Evolutionary conservation across 1,140 invertebrate genomes (phyloP).

Genomic region (Aphelinus certus): DNA sequence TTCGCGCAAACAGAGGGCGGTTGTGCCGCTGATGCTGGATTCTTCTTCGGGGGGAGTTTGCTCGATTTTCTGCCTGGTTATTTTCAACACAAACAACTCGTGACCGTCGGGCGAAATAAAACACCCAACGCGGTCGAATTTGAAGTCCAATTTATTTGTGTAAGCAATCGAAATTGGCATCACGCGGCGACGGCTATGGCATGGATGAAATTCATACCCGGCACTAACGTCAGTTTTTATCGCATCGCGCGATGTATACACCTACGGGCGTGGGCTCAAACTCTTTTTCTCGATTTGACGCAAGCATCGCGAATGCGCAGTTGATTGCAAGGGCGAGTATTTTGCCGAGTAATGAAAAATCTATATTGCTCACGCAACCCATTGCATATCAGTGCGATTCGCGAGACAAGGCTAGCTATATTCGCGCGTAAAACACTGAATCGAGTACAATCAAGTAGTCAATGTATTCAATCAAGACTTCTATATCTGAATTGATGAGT

Average conservation of each 20-base stretch:
- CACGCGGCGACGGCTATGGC: not conserved
- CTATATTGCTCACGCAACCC: too few species aligned
- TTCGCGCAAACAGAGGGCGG: not conserved
- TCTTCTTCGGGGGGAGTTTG: not conserved
- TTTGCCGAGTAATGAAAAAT: too few species aligned
- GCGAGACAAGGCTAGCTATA: too few species aligned
- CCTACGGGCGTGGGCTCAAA: too few species aligned
- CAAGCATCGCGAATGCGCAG: too few species aligned
- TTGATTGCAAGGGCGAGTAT: too few species aligned
- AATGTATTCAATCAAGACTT: too few species aligned
- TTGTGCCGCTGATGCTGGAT: not conserved
- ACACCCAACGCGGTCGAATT: not conserved
- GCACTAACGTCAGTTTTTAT: slow-evolving; percentile 1
- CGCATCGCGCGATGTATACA: not conserved
- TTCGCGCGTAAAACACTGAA: too few species aligned
- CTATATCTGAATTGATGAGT: too few species aligned
- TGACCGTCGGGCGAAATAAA: not conserved
- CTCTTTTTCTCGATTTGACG: too few species aligned
- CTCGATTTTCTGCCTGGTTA: not conserved
- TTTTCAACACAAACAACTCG: slow-evolving; percentile 5
- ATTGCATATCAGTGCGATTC: too few species aligned
- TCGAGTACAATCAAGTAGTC: too few species aligned
- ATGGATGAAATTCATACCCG: not conserved
- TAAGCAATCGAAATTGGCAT: slow-evolving; percentile 8
- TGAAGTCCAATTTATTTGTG: slow-evolving; percentile 5